phyloP scores from a whole-genome alignment of 2,797 vertebrate species.

The Emys orbicularis region DNA sequence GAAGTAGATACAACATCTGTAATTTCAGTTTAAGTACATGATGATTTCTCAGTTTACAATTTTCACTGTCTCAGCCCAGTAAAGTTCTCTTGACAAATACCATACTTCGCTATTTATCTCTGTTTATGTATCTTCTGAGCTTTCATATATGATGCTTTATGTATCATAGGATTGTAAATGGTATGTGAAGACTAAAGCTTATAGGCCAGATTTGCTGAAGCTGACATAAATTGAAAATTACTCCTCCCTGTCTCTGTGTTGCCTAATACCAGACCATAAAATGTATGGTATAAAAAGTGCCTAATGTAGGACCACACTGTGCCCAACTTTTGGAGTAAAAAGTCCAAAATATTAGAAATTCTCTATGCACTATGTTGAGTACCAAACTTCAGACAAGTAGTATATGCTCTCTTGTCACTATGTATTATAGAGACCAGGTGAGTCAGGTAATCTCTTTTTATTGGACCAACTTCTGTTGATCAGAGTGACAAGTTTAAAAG shows the following conservation, averaged over 20 bases:
- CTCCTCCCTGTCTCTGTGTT: not conserved
- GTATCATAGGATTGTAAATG: not conserved
- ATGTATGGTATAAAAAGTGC: not conserved
- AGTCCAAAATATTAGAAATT: not conserved
- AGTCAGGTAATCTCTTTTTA: too few relatives aligned
- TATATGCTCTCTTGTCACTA: not conserved
- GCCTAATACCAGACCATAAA: not conserved
- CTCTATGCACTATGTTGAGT: not conserved
- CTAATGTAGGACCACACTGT: too few relatives aligned
- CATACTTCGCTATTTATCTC: not conserved
- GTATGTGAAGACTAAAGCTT: not conserved
- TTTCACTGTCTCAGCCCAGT: not conserved
- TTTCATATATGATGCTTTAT: not conserved
- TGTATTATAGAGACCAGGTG: too few relatives aligned
- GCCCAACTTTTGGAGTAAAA: not conserved
- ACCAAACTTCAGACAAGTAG: not conserved
- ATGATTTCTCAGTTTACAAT: not conserved
- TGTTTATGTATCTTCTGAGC: not conserved
- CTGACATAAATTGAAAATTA: not conserved
- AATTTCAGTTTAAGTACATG: not conserved
- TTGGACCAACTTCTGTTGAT: too few relatives aligned
- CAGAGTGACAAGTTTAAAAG: too few relatives aligned
- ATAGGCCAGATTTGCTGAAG: not conserved
- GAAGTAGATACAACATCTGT: not conserved
- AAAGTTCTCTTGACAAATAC: not conserved